These are phyloP conservation scores for Sinhomidia bicolor DNA, from an alignment of 2,888 invertebrate genomes.

Conservation along the genomic window DNA sequence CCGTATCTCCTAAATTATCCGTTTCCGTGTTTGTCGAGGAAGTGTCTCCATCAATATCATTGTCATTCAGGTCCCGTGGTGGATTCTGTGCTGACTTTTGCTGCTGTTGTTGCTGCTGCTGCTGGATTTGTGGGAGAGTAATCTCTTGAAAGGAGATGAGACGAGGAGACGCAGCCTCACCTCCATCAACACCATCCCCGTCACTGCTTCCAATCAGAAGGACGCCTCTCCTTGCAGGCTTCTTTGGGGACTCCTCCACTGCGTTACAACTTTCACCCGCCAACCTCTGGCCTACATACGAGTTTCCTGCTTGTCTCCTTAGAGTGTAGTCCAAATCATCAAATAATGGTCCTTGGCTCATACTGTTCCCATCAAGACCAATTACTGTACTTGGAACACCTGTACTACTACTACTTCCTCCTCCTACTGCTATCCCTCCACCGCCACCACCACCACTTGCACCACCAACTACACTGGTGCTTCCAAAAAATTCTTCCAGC, in stretches of 20 bases:
- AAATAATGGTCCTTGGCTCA: conserved; percentile 80
- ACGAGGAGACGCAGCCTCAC: conserved; percentile 77
- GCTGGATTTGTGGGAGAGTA: conserved; percentile 81
- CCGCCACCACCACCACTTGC: conserved; percentile 22
- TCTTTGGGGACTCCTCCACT: conserved; percentile 84
- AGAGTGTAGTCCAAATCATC: conserved; percentile 88
- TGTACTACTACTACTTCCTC: no score
- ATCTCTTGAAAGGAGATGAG: conserved; percentile 80
- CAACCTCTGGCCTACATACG: conserved; percentile 89
- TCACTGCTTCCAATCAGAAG: conserved; percentile 77
- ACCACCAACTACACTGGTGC: conserved; percentile 83
- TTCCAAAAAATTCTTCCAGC: conserved; percentile 91
- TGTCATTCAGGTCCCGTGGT: conserved; percentile 81
- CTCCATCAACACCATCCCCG: conserved; percentile 73
- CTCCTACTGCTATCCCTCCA: no score
- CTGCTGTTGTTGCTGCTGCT: conserved; percentile 50
- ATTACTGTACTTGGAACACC: conserved; percentile 16
- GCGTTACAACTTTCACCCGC: conserved; percentile 83
- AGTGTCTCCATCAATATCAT: conserved; percentile 83
- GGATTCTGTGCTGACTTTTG: conserved; percentile 72
- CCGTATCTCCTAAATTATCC: conserved; percentile 85
- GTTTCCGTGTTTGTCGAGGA: conserved; percentile 82
- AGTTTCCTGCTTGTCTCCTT: conserved; percentile 88
- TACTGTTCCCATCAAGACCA: conserved; percentile 55
- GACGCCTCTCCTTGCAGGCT: conserved; percentile 81